Evolutionary conservation across 2,888 invertebrate species (phyloP), one percentile per base, ranked within the genome.

Genomic region (Drosophila subsilvestris): DNA sequence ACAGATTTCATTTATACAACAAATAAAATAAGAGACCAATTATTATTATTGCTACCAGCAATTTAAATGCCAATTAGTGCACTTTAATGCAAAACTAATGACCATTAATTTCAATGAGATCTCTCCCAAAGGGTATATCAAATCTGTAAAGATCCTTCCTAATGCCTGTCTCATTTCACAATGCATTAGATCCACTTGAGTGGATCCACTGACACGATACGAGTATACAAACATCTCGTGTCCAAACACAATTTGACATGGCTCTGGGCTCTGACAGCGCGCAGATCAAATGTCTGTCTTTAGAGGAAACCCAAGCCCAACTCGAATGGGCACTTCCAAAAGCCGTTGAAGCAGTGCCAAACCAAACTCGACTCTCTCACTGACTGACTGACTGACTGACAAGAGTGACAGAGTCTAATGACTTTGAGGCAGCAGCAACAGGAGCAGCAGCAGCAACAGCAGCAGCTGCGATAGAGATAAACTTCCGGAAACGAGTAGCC

Each of bases 401-500:
- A 75, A 59, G 74, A 63, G 51, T 69, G 78, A 80, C 78, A 75
- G 83, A 71, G 72, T 75, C 84, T 80, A 80, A 86, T 82, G 81
- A 77, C 81, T 87, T 87, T 84, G 45, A 55, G 59, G 69, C 71
- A 74, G 57, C 70, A 49, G 48, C 50, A 14, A 50, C 50, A 18
- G 54, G 0, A 37, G 37, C 14, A 37, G 22, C 51, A 18, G 54
- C 0, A 37, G 14, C 14, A 37, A 4, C 37, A 37, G 7, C 37
- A 37, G 37, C 37, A 49, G 45, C 68, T 65, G 74, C 71, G 70
- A 70, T 75, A 65, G 68, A 85, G 88, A 87, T 79, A 82, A 85
- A 81, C 83, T 88, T 82, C 82, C 82, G 86, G 86, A 88, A 82
- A 77, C 78, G 75, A 87, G 82, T 75, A 83, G 88, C n/a, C 86